phyloP scores from a whole-genome alignment of 2,797 vertebrate species.

The Scarus forsteni region DNA sequence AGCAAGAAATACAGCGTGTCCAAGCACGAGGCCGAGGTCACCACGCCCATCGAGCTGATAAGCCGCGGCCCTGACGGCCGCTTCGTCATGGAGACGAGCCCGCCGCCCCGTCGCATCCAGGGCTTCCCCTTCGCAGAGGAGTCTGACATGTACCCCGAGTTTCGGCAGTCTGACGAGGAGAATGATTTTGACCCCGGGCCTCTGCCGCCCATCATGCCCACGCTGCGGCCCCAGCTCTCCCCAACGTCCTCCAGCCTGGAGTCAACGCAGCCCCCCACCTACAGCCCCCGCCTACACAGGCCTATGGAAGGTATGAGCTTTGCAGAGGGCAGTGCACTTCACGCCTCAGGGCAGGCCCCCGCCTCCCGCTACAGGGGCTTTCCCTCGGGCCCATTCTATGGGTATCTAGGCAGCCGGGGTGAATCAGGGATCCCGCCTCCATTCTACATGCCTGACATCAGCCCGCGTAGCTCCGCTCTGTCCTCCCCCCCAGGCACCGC shows the following conservation, averaged over 20 bases:
- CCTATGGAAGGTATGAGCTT: slow-evolving; percentile 92
- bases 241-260: slow-evolving; percentile 98
- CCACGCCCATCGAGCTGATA: slow-evolving; percentile 98
- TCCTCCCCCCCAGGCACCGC: slow-evolving; percentile 93
- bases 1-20: slow-evolving; percentile 99
- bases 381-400: slow-evolving; percentile 95
- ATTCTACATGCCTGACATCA: slow-evolving; percentile 99
- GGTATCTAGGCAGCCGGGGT: slow-evolving; percentile 94
- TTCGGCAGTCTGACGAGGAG: slow-evolving; percentile 98
- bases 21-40: slow-evolving; percentile 95
- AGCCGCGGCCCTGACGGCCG: slow-evolving; percentile 97
- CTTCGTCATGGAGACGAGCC: slow-evolving; percentile 92
- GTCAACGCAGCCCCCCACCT: slow-evolving; percentile 97
- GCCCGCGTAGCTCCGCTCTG: slow-evolving; percentile 96
- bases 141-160: slow-evolving; percentile 99
- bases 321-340: slow-evolving; percentile 90
- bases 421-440: slow-evolving; percentile 92
- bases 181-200: slow-evolving; percentile 93
- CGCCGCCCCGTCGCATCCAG: slow-evolving; percentile 93
- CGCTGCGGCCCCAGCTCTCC: slow-evolving; percentile 95
- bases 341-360: slow-evolving; percentile 94
- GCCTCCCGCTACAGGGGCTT: slow-evolving; percentile 92
- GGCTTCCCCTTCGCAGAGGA: slow-evolving; percentile 99
- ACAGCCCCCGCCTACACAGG: slow-evolving; percentile 96
- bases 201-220: slow-evolving; percentile 92